These are phyloP conservation scores for Poeciliopsis gracilis DNA, from an alignment of 2,797 vertebrate species.

Conservation along the genomic window DNA sequence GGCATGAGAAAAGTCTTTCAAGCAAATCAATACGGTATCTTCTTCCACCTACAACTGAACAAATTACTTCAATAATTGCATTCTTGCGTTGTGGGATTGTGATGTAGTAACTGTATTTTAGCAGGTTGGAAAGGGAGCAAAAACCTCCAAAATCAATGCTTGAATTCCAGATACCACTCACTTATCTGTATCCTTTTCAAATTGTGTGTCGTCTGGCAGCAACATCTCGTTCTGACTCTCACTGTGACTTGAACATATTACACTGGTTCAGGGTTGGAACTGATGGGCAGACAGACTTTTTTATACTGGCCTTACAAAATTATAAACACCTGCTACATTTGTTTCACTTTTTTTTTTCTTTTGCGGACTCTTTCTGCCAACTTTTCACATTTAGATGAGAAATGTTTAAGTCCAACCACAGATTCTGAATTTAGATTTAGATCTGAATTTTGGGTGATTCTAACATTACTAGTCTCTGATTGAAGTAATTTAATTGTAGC, in stretches of 20 bases:
- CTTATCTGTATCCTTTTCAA: not conserved
- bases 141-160: not conserved
- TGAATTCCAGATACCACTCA: not conserved
- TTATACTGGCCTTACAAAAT: not conserved
- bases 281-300: slow-evolving; percentile 1
- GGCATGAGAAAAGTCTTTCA: not conserved
- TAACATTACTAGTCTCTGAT: not conserved
- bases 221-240: not conserved
- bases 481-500: not conserved
- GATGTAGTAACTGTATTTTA: not conserved
- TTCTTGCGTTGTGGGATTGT: not conserved
- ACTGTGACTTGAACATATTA: not conserved
- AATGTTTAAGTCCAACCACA: not conserved
- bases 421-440: not conserved
- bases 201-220: not conserved
- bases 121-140: not conserved
- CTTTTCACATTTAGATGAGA: not conserved
- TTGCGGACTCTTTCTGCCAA: not conserved
- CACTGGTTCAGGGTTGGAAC: not conserved
- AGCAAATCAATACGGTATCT: not conserved
- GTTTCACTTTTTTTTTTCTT: not conserved
- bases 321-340: not conserved
- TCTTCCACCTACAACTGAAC: not conserved
- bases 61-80: slow-evolving; percentile 2
- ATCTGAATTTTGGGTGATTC: not conserved